These are phyloP conservation scores for Leucoraja ocellata DNA, from an alignment of 2,797 vertebrate species.

Conservation along the genomic window DNA sequence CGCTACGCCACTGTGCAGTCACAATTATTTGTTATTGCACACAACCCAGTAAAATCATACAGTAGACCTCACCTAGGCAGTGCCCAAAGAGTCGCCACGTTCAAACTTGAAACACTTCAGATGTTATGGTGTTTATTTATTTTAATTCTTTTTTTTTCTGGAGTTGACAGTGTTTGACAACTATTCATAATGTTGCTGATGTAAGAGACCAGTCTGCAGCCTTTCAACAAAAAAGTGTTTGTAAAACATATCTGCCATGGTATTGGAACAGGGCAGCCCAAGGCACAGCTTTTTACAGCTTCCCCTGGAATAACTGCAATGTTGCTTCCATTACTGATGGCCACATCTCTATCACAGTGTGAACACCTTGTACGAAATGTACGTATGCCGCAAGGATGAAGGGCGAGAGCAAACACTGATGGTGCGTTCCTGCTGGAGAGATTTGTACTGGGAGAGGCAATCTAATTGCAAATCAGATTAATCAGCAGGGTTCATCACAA, in stretches of 20 bases:
- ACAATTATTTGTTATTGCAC: too few species aligned
- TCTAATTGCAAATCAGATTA: slow-evolving; percentile 46
- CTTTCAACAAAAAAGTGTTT: not conserved
- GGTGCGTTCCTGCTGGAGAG: slow-evolving; percentile 46
- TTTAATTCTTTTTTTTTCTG: not conserved
- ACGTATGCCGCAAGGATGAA: slow-evolving; percentile 42
- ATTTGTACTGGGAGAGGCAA: slow-evolving; percentile 45
- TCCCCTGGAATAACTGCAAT: not conserved
- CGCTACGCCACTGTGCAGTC: too few species aligned
- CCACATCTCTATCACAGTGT: slow-evolving; percentile 44
- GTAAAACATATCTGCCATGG: not conserved
- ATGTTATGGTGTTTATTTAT: not conserved
- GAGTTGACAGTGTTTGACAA: not conserved
- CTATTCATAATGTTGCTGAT: not conserved
- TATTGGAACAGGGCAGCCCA: not conserved
- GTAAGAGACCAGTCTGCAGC: not conserved
- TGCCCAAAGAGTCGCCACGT: too few species aligned
- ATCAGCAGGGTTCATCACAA: slow-evolving; percentile 41
- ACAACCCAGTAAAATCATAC: too few species aligned
- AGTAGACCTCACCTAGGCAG: too few species aligned
- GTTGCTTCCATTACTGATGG: not conserved
- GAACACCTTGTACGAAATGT: slow-evolving; percentile 44
- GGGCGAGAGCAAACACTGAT: slow-evolving; percentile 46
- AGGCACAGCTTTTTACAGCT: not conserved
- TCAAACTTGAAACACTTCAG: too few species aligned